phyloP scores from a whole-genome alignment of 2,797 vertebrate species.

The Oceanodroma leucorhoa region DNA sequence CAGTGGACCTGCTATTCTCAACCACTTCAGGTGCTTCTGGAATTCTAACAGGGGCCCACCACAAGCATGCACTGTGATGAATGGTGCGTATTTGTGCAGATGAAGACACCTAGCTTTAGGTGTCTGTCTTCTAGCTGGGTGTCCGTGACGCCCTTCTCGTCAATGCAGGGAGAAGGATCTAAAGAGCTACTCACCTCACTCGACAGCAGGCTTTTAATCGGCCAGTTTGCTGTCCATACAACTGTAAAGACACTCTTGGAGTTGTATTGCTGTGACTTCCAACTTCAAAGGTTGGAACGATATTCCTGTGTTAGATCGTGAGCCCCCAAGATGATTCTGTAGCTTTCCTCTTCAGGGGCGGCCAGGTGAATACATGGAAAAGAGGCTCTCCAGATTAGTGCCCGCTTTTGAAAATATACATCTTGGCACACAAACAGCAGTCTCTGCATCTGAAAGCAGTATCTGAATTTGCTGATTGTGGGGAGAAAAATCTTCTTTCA shows the following conservation, averaged over 20 bases:
- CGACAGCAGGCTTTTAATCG: background rate
- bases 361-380: background rate
- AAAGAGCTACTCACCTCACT: background rate
- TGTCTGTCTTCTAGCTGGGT: background rate
- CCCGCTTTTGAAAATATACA: background rate
- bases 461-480: background rate
- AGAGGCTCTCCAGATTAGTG: background rate
- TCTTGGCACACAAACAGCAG: background rate
- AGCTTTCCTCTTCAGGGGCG: background rate
- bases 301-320: background rate
- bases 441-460: background rate
- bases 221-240: accelerated
- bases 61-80: background rate
- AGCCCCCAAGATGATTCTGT: background rate
- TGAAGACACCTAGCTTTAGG: background rate
- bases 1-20: background rate
- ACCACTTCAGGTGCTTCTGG: background rate
- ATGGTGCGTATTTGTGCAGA: background rate
- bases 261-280: background rate
- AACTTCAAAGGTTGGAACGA: background rate
- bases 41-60: background rate
- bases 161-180: background rate
- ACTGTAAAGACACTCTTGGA: background rate
- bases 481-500: background rate
- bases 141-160: accelerated